A percentile compares a stretch with the other conserved stretches of the same genome.
Conservation (phyloP, 1,140 invertebrate species). For the Drosophila melanica region DNA sequence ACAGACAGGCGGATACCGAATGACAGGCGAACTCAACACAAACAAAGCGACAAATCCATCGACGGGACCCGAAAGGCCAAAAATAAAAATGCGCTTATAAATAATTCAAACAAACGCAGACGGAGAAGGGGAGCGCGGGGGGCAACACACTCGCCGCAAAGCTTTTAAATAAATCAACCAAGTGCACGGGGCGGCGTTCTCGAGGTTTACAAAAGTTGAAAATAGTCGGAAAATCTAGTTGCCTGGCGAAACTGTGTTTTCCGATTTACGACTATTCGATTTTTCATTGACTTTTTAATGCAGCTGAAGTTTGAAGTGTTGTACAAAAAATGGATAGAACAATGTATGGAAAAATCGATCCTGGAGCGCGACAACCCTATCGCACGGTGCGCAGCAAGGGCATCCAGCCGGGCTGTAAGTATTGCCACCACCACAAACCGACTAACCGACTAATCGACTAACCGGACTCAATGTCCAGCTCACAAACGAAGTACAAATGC, state of each 20-base stretch:
- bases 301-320: slow-evolving; percentile 31
- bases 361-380: slow-evolving; percentile 91
- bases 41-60: slow-evolving; percentile 76
- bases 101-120: slow-evolving; percentile 56
- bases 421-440: neutral
- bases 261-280: slow-evolving; percentile 27
- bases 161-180: slow-evolving; percentile 45
- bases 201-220: neutral
- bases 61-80: slow-evolving; percentile 66
- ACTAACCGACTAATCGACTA: too few relatives aligned
- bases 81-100: slow-evolving; percentile 80
- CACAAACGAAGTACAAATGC: slow-evolving; percentile 23
- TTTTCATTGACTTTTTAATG: slow-evolving; percentile 45
- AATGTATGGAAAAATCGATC: slow-evolving; percentile 93
- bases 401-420: slow-evolving; percentile 93
- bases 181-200: slow-evolving; percentile 8
- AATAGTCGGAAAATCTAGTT: slow-evolving; percentile 24
- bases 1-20: slow-evolving; percentile 46
- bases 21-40: slow-evolving; percentile 71
- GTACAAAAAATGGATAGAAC: slow-evolving; percentile 89
- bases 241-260: neutral
- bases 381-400: slow-evolving; percentile 90
- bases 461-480: slow-evolving; percentile 13
- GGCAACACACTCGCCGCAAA: slow-evolving; percentile 10
- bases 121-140: neutral